A percentile compares a stretch with the other conserved stretches of the same genome.
phyloP scores from a whole-genome alignment of 2,797 vertebrate genomes.

The Oryzias sinensis region DNA sequence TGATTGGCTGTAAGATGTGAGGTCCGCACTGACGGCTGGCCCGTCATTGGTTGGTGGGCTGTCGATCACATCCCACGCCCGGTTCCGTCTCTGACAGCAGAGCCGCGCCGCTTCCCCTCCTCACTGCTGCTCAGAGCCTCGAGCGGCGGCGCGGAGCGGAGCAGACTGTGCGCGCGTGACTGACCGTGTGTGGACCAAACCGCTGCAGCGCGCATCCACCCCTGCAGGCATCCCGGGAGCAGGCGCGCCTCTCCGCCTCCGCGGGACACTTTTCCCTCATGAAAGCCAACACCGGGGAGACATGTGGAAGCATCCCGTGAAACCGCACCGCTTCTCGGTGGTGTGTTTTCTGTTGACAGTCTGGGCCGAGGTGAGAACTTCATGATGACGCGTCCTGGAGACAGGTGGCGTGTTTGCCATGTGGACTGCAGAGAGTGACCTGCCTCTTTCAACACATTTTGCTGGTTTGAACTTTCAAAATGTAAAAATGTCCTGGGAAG shows the following conservation, averaged over 20 bases:
- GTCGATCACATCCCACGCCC: slow-evolving; percentile 28
- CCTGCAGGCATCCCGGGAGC: slow-evolving; percentile 32
- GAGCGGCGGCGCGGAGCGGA: slow-evolving; percentile 52
- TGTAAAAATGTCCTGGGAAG: too few species aligned
- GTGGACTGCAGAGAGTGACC: not conserved
- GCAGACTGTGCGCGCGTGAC: slow-evolving; percentile 47
- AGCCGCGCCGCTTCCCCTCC: slow-evolving; percentile 46
- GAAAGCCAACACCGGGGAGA: slow-evolving; percentile 70
- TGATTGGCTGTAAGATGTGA: slow-evolving; percentile 36
- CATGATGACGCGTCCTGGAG: not conserved
- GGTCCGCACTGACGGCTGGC: slow-evolving; percentile 8
- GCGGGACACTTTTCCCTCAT: slow-evolving; percentile 60
- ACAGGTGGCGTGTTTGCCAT: not conserved
- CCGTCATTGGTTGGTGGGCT: slow-evolving; percentile 54
- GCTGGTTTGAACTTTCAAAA: not conserved
- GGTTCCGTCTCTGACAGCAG: slow-evolving; percentile 35
- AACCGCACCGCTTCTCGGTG: slow-evolving; percentile 65
- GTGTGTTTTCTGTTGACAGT: slow-evolving; percentile 76
- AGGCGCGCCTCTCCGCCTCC: slow-evolving; percentile 36
- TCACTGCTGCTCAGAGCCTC: slow-evolving; percentile 52
- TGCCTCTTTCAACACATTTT: not conserved
- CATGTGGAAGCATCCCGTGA: slow-evolving; percentile 79
- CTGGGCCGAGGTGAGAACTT: slow-evolving; percentile 80
- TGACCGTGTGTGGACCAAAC: slow-evolving; percentile 50
- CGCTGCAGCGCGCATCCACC: slow-evolving; percentile 41